Evolutionary conservation across 1,140 invertebrate species (phyloP), one percentile per base, ranked within the genome.

Genomic region (Papilio polyxenes): DNA sequence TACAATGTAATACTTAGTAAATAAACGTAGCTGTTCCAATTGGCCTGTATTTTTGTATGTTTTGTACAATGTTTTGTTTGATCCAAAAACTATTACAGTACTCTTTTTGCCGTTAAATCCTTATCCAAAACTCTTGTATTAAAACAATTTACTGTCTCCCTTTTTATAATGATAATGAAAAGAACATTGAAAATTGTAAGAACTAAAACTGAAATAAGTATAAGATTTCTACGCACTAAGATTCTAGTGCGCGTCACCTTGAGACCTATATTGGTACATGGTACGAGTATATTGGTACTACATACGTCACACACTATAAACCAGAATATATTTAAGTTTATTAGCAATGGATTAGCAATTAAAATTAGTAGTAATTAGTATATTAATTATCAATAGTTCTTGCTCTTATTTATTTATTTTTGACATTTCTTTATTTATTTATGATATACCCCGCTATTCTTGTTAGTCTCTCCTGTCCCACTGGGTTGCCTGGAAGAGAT

Each of bases 251-350:
- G 31, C 65, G 5, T 72, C 65, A 72, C 65, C 65, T 72, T 72
- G 65, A 72, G 13, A 23, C 65, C 65, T 72, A 72, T 72, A 72
- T 72, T 72, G 65, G 65, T 72, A 65, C 10, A 65, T 65, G 62
- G 62, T 65, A 65, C 56, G n/a, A 53, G 51, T 53, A 53, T 17
- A 53, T 53, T 53, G 51, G 51, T 65, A 37, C 13, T 31, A 31
- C n/a, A n/a, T 69, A 31, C 65, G 65, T 72, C 65, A 72, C 31
- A 40, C 65, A 13, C 59, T 23, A 65, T 40, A 72, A 72, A 72
- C 31, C 65, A 72, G 65, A 65, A 23, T 65, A 23, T 11, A 31
- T 9, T 72, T 13, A 31, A 10, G 62, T 69, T 69, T 31, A 40
- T 82, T 15, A 80, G 69, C 75, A 81, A n/a, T 49, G 20, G 65